Conservation (phyloP, 92 coral and sea anemone species). For the Phenganax marumi region DNA sequence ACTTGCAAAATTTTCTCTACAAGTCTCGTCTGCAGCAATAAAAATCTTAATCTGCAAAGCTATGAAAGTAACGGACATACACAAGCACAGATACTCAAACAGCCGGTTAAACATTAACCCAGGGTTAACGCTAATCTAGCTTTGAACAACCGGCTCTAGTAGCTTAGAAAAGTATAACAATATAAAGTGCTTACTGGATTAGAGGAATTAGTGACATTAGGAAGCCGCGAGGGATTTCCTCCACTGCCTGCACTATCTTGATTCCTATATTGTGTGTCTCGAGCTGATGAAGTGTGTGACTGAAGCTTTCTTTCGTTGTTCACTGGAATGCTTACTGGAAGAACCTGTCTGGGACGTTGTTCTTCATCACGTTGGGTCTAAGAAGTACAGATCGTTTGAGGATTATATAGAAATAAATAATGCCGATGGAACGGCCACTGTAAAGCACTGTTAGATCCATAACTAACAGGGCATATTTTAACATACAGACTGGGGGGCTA, state of each 20-base stretch:
- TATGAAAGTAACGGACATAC: too few relatives aligned
- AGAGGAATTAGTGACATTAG: slow-evolving; percentile 47
- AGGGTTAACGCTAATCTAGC: too few relatives aligned
- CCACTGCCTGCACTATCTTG: slow-evolving; percentile 63
- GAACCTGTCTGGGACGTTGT: slow-evolving; percentile 12
- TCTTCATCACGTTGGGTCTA: slow-evolving; percentile 25
- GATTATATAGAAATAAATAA: background rate
- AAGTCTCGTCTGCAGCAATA: too few relatives aligned
- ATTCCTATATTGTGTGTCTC: slow-evolving; percentile 53
- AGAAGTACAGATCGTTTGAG: background rate
- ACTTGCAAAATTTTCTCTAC: too few relatives aligned
- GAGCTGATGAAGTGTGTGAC: slow-evolving; percentile 33
- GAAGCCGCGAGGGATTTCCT: slow-evolving; percentile 54
- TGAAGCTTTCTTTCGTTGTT: slow-evolving; percentile 80
- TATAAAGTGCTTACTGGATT: slow-evolving; percentile 39
- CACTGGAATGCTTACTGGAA: slow-evolving; percentile 56
- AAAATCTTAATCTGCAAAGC: too few relatives aligned
- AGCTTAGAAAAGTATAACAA: background rate
- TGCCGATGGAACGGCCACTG: too few relatives aligned
- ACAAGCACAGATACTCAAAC: too few relatives aligned
- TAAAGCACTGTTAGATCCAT: too few relatives aligned
- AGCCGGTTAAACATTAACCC: too few relatives aligned
- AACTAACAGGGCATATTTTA: too few relatives aligned
- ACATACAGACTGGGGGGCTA: too few relatives aligned
- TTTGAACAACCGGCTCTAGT: background rate